These are phyloP conservation scores for Bicyclus anynana DNA, from an alignment of 1,140 invertebrate genomes.

Conservation along the genomic window DNA sequence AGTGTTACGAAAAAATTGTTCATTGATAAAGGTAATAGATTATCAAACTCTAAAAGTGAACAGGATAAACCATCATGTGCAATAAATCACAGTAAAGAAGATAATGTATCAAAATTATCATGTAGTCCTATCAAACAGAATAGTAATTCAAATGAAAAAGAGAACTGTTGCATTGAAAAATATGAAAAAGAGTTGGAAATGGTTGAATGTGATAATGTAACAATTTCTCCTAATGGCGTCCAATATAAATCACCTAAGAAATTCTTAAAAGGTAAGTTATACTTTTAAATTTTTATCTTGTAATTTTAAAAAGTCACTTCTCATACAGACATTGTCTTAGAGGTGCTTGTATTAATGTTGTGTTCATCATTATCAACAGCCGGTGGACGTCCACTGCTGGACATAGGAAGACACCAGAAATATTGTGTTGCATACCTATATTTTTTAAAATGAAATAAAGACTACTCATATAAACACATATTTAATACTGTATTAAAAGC, in stretches of 20 bases:
- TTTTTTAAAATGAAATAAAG: no score
- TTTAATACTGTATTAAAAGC: no score
- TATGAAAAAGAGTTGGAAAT: neutral
- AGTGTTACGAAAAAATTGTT: neutral
- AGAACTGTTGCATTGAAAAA: neutral
- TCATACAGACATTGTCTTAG: no score
- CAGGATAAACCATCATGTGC: neutral
- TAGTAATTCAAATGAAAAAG: neutral
- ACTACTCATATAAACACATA: no score
- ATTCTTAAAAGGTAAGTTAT: constrained; percentile 22
- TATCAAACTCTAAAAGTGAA: neutral
- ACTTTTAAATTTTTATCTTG: neutral
- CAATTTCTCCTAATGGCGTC: neutral
- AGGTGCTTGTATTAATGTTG: no score
- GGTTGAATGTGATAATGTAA: neutral
- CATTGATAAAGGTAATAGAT: neutral
- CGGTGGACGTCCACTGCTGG: no score
- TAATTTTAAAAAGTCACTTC: no score
- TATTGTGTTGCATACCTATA: no score
- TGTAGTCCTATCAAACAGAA: neutral
- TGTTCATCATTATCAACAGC: no score
- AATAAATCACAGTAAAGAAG: neutral
- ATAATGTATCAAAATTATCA: neutral
- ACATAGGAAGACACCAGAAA: no score
- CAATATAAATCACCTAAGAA: constrained; percentile 20